A percentile compares a stretch with the other conserved stretches of the same genome.
phyloP scores from a whole-genome alignment of 2,888 invertebrate genomes.

The Chrysolina americana region DNA sequence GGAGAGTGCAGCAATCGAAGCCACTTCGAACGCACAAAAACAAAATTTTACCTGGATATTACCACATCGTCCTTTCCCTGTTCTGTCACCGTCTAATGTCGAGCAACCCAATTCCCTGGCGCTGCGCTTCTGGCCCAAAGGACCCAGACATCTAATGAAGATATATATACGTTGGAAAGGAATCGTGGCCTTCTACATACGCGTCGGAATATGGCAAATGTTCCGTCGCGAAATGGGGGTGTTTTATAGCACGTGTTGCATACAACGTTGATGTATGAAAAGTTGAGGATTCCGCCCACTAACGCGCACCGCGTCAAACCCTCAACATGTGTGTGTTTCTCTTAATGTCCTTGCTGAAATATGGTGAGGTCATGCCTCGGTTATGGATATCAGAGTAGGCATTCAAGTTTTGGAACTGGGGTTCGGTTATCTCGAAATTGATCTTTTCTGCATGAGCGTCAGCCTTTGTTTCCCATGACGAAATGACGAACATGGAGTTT shows the following conservation, averaged over 20 bases:
- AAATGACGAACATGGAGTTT: slow-evolving; percentile 12
- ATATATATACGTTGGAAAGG: slow-evolving; percentile 39
- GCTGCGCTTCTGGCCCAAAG: slow-evolving; percentile 9
- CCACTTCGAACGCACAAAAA: neutral
- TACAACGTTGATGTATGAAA: slow-evolving; percentile 44
- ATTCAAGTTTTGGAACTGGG: slow-evolving; percentile 11
- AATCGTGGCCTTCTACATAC: slow-evolving; percentile 36
- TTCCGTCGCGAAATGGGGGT: slow-evolving; percentile 34
- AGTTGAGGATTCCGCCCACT: slow-evolving; percentile 37
- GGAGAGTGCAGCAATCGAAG: too few relatives aligned
- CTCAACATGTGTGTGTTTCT: slow-evolving; percentile 43
- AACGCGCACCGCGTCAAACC: slow-evolving; percentile 31
- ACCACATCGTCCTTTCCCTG: neutral
- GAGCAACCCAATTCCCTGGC: neutral
- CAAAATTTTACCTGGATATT: slow-evolving; percentile 10
- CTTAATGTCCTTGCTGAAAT: slow-evolving; percentile 43
- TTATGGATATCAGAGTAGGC: slow-evolving; percentile 23
- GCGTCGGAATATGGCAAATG: slow-evolving; percentile 31
- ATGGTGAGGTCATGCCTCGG: slow-evolving; percentile 31
- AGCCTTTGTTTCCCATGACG: slow-evolving; percentile 29
- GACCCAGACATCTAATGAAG: slow-evolving; percentile 40
- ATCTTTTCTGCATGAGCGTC: slow-evolving; percentile 29
- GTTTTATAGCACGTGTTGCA: slow-evolving; percentile 48
- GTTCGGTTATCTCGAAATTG: slow-evolving; percentile 26
- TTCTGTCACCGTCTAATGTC: neutral